Base-by-base conservation (phyloP, 2,113 vertebrate species). In the Pluvianellus socialis region DNA sequence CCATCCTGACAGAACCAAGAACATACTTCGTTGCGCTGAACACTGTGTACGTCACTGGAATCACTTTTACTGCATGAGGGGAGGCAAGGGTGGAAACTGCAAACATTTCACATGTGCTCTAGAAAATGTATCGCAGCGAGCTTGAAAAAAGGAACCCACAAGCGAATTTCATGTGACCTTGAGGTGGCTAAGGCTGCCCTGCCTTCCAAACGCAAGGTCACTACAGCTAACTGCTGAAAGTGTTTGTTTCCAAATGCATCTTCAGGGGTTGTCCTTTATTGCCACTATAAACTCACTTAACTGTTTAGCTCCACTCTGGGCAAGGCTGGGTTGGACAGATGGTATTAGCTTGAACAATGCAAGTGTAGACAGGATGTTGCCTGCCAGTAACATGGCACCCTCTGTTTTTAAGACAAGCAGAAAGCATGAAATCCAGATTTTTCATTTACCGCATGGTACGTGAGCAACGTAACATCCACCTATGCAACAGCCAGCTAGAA, bases 171-270 rank as follows among this genome's bases (percentile, higher is more conserved):
- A 32, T 30, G 81, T 79, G 75, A 85, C 91, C 88, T 95, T 94
- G 62, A 86, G 79, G 12, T 55, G 28, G 4, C 49, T 53, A 23
- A 24, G 52, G 90, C 83, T 70, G 33, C 1, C 6, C 76, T 76
- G 70, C 61, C 79, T 62, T 23, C 55, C 80, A 80, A 62, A 7
- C 1, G 17, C 56, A 81, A 95, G 95, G 95, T 89, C 90, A 72
- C 79, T 47, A 21, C 23, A 70, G n/a, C 80, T 85, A 73, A 70
- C 63, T 47, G 61, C 86, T 79, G 56, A 22, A 95, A 61, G 50
- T 13, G 23, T 70, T 97, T 96, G 95, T 97, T 97, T 96, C 79
- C 85, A 93, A 88, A 90, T 20, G 59, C 89, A 73, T 61, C 83
- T 63, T 79, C 61, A 20, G 49, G 79, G 53, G 11, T 55, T 40